phyloP scores from a whole-genome alignment of 2,113 vertebrate genomes.

The Vombatus ursinus region DNA sequence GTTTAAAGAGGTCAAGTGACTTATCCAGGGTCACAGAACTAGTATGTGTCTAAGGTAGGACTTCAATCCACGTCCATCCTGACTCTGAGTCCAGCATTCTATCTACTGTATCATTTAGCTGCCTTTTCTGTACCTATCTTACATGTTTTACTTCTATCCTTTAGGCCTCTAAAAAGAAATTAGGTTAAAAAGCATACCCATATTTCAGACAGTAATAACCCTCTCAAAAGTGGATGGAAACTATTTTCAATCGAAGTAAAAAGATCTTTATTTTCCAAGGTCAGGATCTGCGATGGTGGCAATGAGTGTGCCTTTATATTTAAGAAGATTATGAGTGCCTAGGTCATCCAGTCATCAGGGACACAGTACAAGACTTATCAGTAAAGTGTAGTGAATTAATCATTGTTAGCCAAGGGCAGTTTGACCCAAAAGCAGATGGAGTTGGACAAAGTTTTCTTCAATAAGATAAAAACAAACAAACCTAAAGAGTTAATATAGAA shows the following conservation, averaged over 20 bases:
- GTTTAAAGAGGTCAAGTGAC: background rate
- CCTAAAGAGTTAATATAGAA: background rate
- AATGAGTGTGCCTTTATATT: conserved; percentile 3
- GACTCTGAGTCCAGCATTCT: background rate
- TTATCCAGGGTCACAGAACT: background rate
- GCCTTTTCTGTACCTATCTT: background rate
- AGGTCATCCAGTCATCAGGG: background rate
- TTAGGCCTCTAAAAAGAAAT: conserved; percentile 36
- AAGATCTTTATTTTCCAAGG: conserved; percentile 5
- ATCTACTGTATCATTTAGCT: background rate
- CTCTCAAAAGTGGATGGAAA: conserved; percentile 32
- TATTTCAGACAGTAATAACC: conserved; percentile 13
- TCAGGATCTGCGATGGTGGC: background rate
- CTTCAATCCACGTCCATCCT: background rate
- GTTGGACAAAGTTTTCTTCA: background rate
- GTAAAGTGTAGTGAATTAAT: background rate
- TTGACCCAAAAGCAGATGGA: background rate
- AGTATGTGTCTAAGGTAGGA: background rate
- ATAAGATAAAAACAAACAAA: conserved; percentile 9
- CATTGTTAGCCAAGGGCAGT: background rate
- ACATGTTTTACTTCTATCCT: conserved; percentile 35
- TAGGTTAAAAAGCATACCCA: background rate
- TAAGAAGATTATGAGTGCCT: conserved; percentile 1
- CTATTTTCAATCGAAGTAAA: conserved; percentile 45
- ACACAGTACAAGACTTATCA: conserved; percentile 16